Base-by-base conservation (phyloP, 1,140 invertebrate genomes). In the Euglossa dilemma region DNA sequence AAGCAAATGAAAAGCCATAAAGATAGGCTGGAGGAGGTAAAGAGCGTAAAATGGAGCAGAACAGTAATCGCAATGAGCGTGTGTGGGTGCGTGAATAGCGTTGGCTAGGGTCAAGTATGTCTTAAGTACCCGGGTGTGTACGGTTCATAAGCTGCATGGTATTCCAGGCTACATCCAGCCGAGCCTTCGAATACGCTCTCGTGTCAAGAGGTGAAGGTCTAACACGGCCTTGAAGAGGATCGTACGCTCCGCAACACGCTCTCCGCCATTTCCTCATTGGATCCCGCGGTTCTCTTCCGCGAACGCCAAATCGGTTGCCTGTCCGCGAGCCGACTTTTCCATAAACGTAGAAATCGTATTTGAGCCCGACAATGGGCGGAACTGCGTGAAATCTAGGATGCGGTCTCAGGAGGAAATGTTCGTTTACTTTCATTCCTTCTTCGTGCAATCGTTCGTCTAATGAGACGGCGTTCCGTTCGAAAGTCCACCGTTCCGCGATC, bases 181-280 rank as follows among this genome's bases (percentile, higher is more conserved):
- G 69, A 87, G 87, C 78, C 91, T 91, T 85, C 87, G 88, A 81
- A 89, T 74, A 66, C 87, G 80, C 85, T 87, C 84, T 77, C 80
- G 87, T 91, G 91, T 92, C 91, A 92, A 92, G 90, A 92, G 92
- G 91, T 91, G 92, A 92, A 92, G 92, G 89, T 91, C 91, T 89
- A 90, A 89, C 89, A 91, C 90, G 91, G 86, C 91, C 87, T 90
- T 90, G 91, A 92, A 86, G 87, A 91, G 89, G 81, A 86, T 88
- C 86, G 85, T 89, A 89, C 81, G 74, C 80, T 86, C 83, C 47
- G 70, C 77, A 86, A 88, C 84, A 81, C 84, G 84, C 61, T 86
- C 81, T 61, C 67, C 52, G 43, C 73, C 70, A 79, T 86, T 89
- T 89, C 84, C 87, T 84, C 80, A 69, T 88, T 87, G 77, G 52